Evolutionary conservation across 2,888 invertebrate genomes (phyloP).

Genomic region (Dione vanillae): DNA sequence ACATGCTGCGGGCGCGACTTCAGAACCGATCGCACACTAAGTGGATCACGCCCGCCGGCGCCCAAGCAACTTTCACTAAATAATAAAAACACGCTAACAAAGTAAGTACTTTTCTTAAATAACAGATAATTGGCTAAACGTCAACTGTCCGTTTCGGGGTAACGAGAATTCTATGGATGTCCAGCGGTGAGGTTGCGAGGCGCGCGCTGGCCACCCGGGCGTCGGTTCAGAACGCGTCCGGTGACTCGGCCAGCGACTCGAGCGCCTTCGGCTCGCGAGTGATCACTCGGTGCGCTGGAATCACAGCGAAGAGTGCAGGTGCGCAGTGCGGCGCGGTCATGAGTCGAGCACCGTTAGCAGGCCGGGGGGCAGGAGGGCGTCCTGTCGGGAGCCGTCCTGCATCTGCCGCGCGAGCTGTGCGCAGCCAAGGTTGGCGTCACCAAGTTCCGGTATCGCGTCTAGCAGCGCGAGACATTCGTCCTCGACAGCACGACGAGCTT

Average conservation of each 20-base stretch:
- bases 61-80: constrained; percentile 83
- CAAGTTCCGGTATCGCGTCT: constrained; percentile 79
- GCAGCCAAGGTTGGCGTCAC: constrained; percentile 79
- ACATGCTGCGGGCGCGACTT: constrained; percentile 58
- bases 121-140: constrained; percentile 79
- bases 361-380: constrained; percentile 72
- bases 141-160: constrained; percentile 66
- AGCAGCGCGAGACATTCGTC: constrained; percentile 78
- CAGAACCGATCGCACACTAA: constrained; percentile 75
- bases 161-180: constrained; percentile 60
- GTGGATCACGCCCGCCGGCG: constrained; percentile 79
- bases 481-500: constrained; percentile 75
- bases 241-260: constrained; percentile 67
- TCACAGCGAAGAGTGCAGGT: constrained; percentile 72
- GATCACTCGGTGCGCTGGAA: constrained; percentile 63
- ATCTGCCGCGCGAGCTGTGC: constrained; percentile 77
- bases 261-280: constrained; percentile 60
- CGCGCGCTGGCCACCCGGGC: constrained; percentile 49
- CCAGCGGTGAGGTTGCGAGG: constrained; percentile 51
- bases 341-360: constrained; percentile 80
- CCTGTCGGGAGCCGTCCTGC: constrained; percentile 64
- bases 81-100: constrained; percentile 78
- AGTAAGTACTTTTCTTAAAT: constrained; percentile 78
- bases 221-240: constrained; percentile 53
- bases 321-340: constrained; percentile 78